Evolutionary conservation across 64 coral and sea anemone genomes (phyloP), one percentile per base, ranked within the genome.

Genomic region (Porites australiensis): DNA sequence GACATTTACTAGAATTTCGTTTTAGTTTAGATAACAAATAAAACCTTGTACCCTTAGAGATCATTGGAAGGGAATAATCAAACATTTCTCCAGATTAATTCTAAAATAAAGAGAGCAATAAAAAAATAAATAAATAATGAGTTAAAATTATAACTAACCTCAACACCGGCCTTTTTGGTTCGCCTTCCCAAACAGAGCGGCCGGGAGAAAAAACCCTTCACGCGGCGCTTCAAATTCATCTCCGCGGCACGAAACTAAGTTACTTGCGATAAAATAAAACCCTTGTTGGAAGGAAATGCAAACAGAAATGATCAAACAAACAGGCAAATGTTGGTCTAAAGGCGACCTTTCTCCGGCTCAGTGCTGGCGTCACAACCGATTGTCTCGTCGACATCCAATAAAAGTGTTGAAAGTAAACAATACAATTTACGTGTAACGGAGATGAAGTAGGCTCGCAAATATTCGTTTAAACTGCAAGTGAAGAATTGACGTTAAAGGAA

Each of bases 171-270:
- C 44, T n/a, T 83, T 18, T 61, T 44, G 13, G 13, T 43, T 46
- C 79, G 44, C 6, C 44, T 45, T 19, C 79, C 58, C 43, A 83
- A 65, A 64, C 79, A 83, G 19, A 65, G 19, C 2, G 79, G 79
- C 7, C 44, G 60, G 6, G 79, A 65, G 59, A 83, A 83, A 83
- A 83, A 83, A 1, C 44, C 60, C 48, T 83, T 83, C 60, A 83
- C 48, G 19, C 79, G 79, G 9, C 53, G 51, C 77, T 83, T 83
- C 14, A 83, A 65, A 13, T 83, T 83, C 79, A 83, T 81, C 27
- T 37, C 27, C 21, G 61, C 60, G 27, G 47, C 13, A 46, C 5
- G 37, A 20, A 20, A 43, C 68, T 67, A 3, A 74, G 45, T 10
- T 10, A 22, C 18, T 43, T 11, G 11, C 5, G 69, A 72, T 22